Base-by-base conservation (phyloP, 64 coral and sea anemone genomes). In the Montipora sp. region DNA sequence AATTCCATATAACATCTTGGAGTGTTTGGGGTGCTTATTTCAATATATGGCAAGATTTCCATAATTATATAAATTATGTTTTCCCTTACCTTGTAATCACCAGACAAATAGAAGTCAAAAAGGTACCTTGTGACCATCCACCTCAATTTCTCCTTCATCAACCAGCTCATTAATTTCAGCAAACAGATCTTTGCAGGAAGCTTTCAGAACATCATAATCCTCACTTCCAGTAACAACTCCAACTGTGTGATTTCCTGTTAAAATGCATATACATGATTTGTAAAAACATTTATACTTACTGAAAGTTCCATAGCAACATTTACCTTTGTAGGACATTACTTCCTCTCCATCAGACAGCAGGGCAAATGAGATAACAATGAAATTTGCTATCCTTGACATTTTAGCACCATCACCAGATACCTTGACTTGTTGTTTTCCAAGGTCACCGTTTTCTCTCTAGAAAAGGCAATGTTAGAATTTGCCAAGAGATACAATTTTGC, bases 341-440 rank as follows among this genome's bases (percentile, higher is more conserved):
- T 93, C 67, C 47, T 87, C 43, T 36, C 75, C 81, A 50, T 48
- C 51, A 60, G 87, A 77, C 15, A 93, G 48, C 59, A 93, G 18
- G 8, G 92, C 78, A 93, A 88, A 93, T 27, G 82, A 87, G 14
- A 93, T 14, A 5, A 82, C 43, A 53, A 93, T 93, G 60, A 73
- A 91, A 47, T 50, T 82, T 46, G 75, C 11, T 80, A 75, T 88
- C 51, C 87, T 88, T 57, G 87, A 77, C 87, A 88, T 75, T 20
- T 77, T 89, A n/a, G 87, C 87, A 47, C 87, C 75, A 89, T 85
- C 82, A 47, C 82, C 82, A 22, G 60, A 69, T 85, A 69, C 1
- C 10, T 47, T 36, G 5, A 85, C 51, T 59, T 58, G 4, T 59
- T 80, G 78, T 59, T 59, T 80, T 80, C 15, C 18, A n/a, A 59